Percentiles rank a stretch among this genome's conserved stretches.
Evolutionary conservation across 2,797 vertebrate genomes (phyloP).

Genomic region (Arremon brunneinucha): DNA sequence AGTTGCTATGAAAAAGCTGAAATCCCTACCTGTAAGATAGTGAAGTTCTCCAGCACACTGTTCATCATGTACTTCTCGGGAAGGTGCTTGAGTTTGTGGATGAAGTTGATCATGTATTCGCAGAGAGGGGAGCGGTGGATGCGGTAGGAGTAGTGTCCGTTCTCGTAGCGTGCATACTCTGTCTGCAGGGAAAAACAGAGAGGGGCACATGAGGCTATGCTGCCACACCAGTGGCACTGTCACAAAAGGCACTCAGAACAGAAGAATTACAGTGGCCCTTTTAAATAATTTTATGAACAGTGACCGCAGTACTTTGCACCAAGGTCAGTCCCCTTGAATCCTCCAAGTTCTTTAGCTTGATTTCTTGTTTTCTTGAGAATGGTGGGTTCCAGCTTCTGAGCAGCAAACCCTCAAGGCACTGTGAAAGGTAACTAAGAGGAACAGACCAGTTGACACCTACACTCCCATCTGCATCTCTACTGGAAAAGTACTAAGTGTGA

Average conservation of each 20-base stretch:
- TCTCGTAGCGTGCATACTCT: constrained; percentile 91
- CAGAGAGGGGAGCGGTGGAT: constrained; percentile 95
- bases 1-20: background rate
- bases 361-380: background rate
- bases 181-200: constrained; percentile 76
- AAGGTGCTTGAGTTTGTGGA: constrained; percentile 95
- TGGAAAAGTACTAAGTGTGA: background rate
- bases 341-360: background rate
- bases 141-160: constrained; percentile 88
- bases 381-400: background rate
- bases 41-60: constrained; percentile 97
- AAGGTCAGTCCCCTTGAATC: background rate
- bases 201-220: background rate
- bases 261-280: background rate
- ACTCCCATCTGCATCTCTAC: background rate
- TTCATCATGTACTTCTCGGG: constrained; percentile 99
- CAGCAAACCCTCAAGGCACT: background rate
- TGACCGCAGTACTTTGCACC: background rate
- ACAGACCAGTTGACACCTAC: background rate
- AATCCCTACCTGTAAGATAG: constrained; percentile 87
- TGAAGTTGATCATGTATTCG: constrained; percentile 98
- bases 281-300: background rate
- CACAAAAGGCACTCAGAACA: background rate
- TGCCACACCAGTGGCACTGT: background rate
- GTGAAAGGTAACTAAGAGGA: background rate